A percentile compares a stretch with the other conserved stretches of the same genome.
Conservation (phyloP, 1,140 invertebrate species). For the Solen grandis region DNA sequence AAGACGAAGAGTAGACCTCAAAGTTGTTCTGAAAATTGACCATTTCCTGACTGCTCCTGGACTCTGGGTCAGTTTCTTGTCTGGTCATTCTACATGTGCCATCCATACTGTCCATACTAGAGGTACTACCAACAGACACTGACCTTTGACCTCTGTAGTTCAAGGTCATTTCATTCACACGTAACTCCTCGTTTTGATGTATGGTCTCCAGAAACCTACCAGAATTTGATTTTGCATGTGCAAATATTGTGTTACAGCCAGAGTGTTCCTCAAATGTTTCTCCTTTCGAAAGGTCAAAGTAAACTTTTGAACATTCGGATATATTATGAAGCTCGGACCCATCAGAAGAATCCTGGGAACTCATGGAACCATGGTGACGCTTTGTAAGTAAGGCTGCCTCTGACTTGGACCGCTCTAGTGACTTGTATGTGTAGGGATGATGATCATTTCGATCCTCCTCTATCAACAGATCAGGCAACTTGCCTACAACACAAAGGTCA, state of each 20-base stretch:
- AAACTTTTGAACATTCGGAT: constrained; percentile 52
- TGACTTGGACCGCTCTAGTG: constrained; percentile 71
- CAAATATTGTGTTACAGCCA: constrained; percentile 40
- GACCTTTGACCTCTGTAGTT: constrained; percentile 49
- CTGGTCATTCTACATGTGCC: background rate
- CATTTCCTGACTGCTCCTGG: constrained; percentile 5
- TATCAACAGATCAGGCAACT: constrained; percentile 48
- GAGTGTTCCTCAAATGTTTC: constrained; percentile 57
- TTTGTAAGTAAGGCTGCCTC: constrained; percentile 65
- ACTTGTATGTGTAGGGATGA: constrained; percentile 53
- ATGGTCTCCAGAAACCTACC: constrained; percentile 53
- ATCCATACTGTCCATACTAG: constrained; percentile 53
- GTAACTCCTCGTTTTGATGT: constrained; percentile 48
- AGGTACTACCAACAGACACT: constrained; percentile 43
- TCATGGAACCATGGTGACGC: constrained; percentile 15
- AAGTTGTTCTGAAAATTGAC: constrained; percentile 32
- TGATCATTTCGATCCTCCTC: constrained; percentile 34
- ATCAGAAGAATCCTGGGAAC: constrained; percentile 27
- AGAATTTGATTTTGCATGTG: constrained; percentile 48
- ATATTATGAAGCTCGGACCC: constrained; percentile 22
- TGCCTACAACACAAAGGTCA: constrained; percentile 6
- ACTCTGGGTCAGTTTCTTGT: background rate
- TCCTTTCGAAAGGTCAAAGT: constrained; percentile 50
- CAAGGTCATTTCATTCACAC: constrained; percentile 47
- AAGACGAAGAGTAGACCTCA: constrained; percentile 13